These are phyloP conservation scores for Prunella strophiata DNA, from an alignment of 2,797 vertebrate species.

Conservation along the genomic window DNA sequence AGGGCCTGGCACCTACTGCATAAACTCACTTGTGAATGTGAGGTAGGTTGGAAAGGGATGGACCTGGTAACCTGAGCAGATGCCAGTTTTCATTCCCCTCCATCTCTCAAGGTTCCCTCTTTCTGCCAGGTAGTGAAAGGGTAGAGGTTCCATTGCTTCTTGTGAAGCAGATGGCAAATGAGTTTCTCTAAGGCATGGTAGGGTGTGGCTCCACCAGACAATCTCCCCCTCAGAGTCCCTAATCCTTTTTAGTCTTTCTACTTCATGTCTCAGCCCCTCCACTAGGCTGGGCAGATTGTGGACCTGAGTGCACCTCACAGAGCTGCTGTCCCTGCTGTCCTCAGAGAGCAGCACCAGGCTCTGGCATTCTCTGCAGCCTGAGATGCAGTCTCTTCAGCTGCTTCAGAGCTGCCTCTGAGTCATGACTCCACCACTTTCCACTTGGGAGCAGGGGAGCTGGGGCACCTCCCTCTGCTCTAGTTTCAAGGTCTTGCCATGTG, in stretches of 20 bases:
- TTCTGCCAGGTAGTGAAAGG: background rate
- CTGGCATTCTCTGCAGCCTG: background rate
- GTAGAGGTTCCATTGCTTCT: background rate
- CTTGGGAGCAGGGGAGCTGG: background rate
- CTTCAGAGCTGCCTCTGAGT: background rate
- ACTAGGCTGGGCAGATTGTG: background rate
- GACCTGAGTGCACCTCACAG: background rate
- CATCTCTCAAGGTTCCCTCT: background rate
- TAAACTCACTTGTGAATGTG: background rate
- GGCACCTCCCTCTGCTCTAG: background rate
- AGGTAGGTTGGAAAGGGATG: background rate
- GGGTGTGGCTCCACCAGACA: background rate
- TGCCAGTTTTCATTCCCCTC: background rate
- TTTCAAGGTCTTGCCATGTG: background rate
- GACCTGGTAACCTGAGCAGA: rapidly evolving
- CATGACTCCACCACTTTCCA: background rate
- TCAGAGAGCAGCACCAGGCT: background rate
- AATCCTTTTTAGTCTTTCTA: background rate
- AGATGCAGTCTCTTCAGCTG: rapidly evolving
- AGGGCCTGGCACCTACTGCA: too few relatives aligned
- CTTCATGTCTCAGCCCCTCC: background rate
- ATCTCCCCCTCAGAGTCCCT: background rate
- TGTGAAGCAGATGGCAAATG: background rate
- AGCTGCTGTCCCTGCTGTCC: background rate
- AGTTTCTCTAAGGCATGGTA: background rate